A percentile compares a stretch with the other conserved stretches of the same genome.
These are phyloP conservation scores for Tridacna gigas DNA, from an alignment of 2,888 invertebrate species.

Conservation along the genomic window DNA sequence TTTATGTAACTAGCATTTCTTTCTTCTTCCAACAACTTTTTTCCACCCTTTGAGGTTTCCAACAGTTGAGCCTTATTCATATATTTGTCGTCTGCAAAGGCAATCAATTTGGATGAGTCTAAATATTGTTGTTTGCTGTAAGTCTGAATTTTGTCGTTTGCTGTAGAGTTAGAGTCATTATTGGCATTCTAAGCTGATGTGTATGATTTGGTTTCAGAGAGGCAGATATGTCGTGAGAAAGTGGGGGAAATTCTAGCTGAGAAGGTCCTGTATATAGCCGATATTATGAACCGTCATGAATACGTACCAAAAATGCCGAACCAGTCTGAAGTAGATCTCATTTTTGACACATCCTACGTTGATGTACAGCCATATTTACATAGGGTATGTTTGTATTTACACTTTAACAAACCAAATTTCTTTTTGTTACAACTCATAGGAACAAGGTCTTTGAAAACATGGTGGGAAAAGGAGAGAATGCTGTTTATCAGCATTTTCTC, in stretches of 20 bases:
- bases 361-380: slow-evolving; percentile 99
- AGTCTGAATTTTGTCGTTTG: too few species aligned
- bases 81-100: too few species aligned
- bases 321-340: slow-evolving; percentile 95
- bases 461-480: background rate
- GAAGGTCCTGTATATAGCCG: slow-evolving; percentile 96
- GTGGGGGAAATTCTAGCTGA: slow-evolving; percentile 90
- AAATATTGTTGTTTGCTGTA: too few species aligned
- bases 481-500: background rate
- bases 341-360: slow-evolving; percentile 96
- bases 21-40: too few species aligned
- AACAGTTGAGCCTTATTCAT: too few species aligned
- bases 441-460: background rate
- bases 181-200: too few species aligned
- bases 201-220: slow-evolving; percentile 86
- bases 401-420: background rate
- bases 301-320: slow-evolving; percentile 98
- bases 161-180: too few species aligned
- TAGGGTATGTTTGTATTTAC: slow-evolving; percentile 87
- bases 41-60: too few species aligned
- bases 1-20: too few species aligned
- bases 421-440: background rate
- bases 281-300: slow-evolving; percentile 97
- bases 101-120: too few species aligned
- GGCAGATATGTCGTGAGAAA: slow-evolving; percentile 92